A percentile compares a stretch with the other conserved stretches of the same genome.
Conservation (phyloP, 2,113 vertebrate species). For the Elgaria multicarinata region DNA sequence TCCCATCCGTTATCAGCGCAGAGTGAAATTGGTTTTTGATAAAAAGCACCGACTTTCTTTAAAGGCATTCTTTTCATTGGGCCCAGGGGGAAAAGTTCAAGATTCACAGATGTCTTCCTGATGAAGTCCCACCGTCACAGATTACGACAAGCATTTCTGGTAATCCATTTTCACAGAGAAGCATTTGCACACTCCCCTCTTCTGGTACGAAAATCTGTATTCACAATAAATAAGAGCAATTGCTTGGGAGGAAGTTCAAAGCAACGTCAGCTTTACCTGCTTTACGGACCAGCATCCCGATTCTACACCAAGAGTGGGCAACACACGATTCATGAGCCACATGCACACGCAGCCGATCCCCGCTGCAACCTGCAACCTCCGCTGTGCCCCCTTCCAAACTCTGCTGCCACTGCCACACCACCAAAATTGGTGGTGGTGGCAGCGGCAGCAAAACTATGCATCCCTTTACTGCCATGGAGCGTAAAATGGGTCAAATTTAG, state of each 20-base stretch:
- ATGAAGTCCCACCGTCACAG: slow-evolving; percentile 1
- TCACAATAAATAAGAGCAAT: neutral
- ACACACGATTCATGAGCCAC: too few relatives aligned
- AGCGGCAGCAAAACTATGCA: too few relatives aligned
- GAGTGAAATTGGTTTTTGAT: slow-evolving; percentile 26
- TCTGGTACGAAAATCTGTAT: neutral
- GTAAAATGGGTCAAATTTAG: too few relatives aligned
- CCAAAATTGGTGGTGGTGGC: too few relatives aligned
- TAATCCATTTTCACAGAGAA: slow-evolving; percentile 8
- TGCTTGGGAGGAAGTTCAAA: neutral
- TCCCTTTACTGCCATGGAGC: too few relatives aligned
- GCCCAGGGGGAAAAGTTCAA: neutral
- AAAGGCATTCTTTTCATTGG: slow-evolving; percentile 16
- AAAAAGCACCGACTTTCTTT: slow-evolving; percentile 28
- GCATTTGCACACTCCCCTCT: neutral
- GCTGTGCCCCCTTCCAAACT: too few relatives aligned
- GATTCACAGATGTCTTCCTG: neutral
- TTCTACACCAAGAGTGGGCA: neutral
- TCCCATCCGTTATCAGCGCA: neutral
- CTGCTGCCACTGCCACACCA: too few relatives aligned
- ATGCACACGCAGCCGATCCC: too few relatives aligned
- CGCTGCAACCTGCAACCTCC: too few relatives aligned
- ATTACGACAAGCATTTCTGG: neutral
- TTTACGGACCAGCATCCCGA: slow-evolving; percentile 1
- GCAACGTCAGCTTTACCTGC: neutral